Percentiles rank a stretch among this genome's conserved stretches.
These are phyloP conservation scores for Pelochelys cantorii DNA, from an alignment of 2,797 vertebrate genomes.

Conservation along the genomic window DNA sequence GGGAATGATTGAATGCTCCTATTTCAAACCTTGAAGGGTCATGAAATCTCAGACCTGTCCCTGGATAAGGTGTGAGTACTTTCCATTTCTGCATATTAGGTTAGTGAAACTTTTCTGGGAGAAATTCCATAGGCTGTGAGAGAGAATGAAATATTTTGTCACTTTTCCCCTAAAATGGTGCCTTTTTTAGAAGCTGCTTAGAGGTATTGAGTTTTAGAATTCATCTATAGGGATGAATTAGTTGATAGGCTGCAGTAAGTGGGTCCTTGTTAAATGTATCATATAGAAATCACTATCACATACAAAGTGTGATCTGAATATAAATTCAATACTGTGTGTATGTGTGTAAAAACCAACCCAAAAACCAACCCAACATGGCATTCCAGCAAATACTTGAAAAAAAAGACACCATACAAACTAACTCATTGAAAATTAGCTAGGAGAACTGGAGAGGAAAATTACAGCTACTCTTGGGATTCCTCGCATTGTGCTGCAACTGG, in stretches of 20 bases:
- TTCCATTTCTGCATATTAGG: background rate
- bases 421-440: conserved; percentile 14
- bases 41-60: background rate
- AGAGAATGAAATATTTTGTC: background rate
- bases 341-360: background rate
- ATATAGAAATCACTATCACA: fast-evolving
- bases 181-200: background rate
- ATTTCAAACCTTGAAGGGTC: background rate
- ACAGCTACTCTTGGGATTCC: conserved; percentile 2
- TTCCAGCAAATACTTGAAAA: background rate
- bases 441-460: conserved; percentile 9
- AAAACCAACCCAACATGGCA: background rate
- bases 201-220: background rate
- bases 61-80: background rate
- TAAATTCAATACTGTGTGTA: background rate
- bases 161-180: background rate
- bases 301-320: fast-evolving
- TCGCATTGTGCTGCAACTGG: conserved; percentile 16
- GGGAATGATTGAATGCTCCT: background rate
- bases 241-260: background rate
- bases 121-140: background rate
- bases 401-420: background rate
- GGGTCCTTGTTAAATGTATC: background rate
- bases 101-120: background rate
- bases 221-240: background rate